Evolutionary conservation across 2,888 invertebrate species (phyloP).

Genomic region (Physocephala rufipes): DNA sequence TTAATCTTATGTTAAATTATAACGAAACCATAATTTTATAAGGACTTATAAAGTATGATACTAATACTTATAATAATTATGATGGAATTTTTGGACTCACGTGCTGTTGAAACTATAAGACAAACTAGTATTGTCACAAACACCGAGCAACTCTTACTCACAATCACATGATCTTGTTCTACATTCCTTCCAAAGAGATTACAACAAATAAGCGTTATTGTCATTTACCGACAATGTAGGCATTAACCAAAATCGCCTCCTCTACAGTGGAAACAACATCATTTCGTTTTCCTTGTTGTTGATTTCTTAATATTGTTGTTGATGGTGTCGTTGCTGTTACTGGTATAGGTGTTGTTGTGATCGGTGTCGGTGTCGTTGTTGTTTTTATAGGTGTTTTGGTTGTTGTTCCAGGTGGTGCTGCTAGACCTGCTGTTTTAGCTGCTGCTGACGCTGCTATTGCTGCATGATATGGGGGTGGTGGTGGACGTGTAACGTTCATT

Average conservation of each 20-base stretch:
- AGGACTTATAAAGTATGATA: too few species aligned
- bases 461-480: constrained; percentile 29
- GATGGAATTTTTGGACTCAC: neutral
- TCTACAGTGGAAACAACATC: neutral
- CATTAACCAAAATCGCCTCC: constrained; percentile 46
- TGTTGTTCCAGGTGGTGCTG: constrained; percentile 68
- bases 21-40: too few species aligned
- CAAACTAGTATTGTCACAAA: neutral
- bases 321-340: constrained; percentile 36
- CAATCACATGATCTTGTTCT: neutral
- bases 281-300: constrained; percentile 68
- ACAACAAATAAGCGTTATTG: constrained; percentile 24
- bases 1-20: too few species aligned
- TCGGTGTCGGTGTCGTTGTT: too few species aligned
- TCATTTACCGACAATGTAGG: constrained; percentile 54
- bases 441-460: constrained; percentile 28
- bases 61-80: too few species aligned
- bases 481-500: constrained; percentile 21
- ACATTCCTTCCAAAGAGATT: neutral
- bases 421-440: constrained; percentile 33
- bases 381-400: neutral
- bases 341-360: too few species aligned
- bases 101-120: neutral
- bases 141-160: neutral
- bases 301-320: too few species aligned